Conservation (phyloP, 1,140 invertebrate genomes). For the Lethocerus indicus region DNA sequence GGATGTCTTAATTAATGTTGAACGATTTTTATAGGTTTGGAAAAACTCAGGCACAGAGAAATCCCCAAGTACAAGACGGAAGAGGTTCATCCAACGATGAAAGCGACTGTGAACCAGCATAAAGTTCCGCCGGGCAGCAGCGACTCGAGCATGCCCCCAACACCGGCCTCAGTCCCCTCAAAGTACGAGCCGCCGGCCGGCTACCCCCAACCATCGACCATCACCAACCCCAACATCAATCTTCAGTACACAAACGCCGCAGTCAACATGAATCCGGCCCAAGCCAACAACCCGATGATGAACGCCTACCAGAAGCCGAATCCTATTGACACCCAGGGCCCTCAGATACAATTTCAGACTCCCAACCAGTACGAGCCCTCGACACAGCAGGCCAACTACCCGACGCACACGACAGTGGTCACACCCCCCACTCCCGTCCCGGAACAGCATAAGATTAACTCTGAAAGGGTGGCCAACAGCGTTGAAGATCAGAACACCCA, state of each 20-base stretch:
- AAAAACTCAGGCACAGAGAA: constrained; percentile 23
- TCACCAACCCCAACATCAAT: background rate
- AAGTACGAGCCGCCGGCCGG: too few species aligned
- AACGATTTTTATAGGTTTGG: constrained; percentile 22
- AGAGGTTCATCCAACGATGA: constrained; percentile 25
- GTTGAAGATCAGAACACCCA: background rate
- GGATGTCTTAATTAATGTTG: too few species aligned
- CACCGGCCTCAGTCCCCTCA: constrained; percentile 13
- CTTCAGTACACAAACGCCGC: background rate
- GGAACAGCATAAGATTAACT: too few species aligned
- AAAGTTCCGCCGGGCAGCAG: constrained; percentile 17
- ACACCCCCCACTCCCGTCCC: constrained; percentile 16
- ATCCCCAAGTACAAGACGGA: constrained; percentile 29
- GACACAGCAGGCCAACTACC: constrained; percentile 3
- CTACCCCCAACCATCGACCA: background rate
- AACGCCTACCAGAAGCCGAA: constrained; percentile 19
- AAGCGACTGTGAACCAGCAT: constrained; percentile 21
- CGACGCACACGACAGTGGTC: constrained; percentile 14
- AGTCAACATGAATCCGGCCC: constrained; percentile 5
- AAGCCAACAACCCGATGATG: constrained; percentile 14
- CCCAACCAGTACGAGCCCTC: constrained; percentile 8
- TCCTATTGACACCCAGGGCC: constrained; percentile 12
- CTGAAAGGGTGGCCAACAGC: constrained; percentile 7
- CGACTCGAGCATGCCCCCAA: constrained; percentile 14
- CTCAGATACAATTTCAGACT: constrained; percentile 6